phyloP scores from a whole-genome alignment of 2,113 vertebrate species.

The Hyaena hyaena region DNA sequence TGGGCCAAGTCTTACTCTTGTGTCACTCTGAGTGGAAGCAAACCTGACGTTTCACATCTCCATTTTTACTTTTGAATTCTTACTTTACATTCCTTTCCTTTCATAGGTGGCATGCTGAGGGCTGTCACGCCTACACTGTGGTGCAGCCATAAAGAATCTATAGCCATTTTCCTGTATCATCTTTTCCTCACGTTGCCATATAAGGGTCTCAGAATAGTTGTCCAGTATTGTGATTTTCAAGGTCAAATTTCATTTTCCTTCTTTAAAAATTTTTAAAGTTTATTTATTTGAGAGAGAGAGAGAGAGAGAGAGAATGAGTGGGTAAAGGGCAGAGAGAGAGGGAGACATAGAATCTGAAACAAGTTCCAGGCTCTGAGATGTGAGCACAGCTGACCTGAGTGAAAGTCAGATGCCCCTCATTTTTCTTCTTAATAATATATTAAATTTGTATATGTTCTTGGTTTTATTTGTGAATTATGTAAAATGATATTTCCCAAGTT shows the following conservation, averaged over 20 bases:
- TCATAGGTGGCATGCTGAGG: not conserved
- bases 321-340: too few relatives aligned
- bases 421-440: not conserved
- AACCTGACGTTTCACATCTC: slow-evolving; percentile 55
- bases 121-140: not conserved
- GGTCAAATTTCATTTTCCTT: not conserved
- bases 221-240: not conserved
- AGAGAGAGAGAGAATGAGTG: too few relatives aligned
- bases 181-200: not conserved
- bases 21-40: slow-evolving; percentile 55
- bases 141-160: not conserved
- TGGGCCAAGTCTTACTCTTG: slow-evolving; percentile 48
- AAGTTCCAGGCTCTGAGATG: too few relatives aligned
- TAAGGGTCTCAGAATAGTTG: not conserved
- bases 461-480: not conserved
- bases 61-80: slow-evolving; percentile 22
- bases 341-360: too few relatives aligned
- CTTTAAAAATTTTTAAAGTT: too few relatives aligned
- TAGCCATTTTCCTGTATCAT: not conserved
- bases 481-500: not conserved
- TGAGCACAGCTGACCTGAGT: too few relatives aligned
- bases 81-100: not conserved
- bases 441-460: not conserved
- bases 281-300: too few relatives aligned
- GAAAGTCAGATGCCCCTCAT: not conserved